A percentile compares a stretch with the other conserved stretches of the same genome.
Evolutionary conservation across 2,888 invertebrate species (phyloP).

Genomic region (Cosmia pyralina): DNA sequence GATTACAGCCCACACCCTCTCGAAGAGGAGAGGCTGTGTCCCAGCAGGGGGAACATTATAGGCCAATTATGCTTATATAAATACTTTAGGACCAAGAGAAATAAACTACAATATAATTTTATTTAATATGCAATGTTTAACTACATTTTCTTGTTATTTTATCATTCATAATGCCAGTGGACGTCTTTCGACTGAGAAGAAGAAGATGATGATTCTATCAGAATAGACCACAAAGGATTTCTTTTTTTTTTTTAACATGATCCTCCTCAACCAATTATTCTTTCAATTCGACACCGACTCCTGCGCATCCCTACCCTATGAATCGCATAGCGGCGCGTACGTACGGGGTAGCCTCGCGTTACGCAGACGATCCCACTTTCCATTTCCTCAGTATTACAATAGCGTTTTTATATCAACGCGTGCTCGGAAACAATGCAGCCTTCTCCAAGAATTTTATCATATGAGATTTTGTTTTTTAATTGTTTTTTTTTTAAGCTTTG

Average conservation of each 20-base stretch:
- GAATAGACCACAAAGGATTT: not conserved
- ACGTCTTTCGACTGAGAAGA: too few species aligned
- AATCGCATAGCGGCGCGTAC: slow-evolving; percentile 85
- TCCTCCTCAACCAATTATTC: slow-evolving; percentile 1
- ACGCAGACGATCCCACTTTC: slow-evolving; percentile 85
- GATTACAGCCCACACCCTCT: too few species aligned
- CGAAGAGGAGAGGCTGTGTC: too few species aligned
- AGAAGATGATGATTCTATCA: not conserved
- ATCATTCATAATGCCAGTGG: too few species aligned
- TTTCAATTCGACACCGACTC: slow-evolving; percentile 13
- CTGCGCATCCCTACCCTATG: slow-evolving; percentile 73
- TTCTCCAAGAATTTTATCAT: slow-evolving; percentile 68
- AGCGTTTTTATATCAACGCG: slow-evolving; percentile 75
- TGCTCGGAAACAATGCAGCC: slow-evolving; percentile 73
- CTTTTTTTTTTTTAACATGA: slow-evolving; percentile 12
- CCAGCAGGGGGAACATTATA: too few species aligned
- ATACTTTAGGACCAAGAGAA: too few species aligned
- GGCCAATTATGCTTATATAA: too few species aligned
- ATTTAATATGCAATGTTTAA: too few species aligned
- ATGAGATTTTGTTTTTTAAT: slow-evolving; percentile 38
- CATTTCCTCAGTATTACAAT: slow-evolving; percentile 84
- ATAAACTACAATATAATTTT: too few species aligned
- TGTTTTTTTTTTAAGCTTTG: slow-evolving; percentile 34
- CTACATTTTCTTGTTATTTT: too few species aligned
- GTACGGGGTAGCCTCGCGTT: slow-evolving; percentile 81